Conservation (phyloP, 2,797 vertebrate genomes). For the Lophotriccus pileatus region DNA sequence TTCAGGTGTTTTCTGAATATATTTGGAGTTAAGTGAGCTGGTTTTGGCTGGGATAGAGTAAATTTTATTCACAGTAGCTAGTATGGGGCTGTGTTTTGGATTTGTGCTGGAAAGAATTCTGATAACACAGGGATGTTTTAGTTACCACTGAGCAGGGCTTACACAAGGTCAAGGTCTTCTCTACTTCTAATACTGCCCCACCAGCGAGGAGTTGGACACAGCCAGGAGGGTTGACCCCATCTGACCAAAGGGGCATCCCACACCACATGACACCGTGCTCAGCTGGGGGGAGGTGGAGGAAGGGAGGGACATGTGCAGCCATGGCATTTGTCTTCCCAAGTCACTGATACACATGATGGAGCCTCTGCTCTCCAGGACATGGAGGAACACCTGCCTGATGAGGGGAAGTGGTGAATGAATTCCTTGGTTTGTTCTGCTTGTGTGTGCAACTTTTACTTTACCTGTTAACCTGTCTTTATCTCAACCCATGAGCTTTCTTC, state of each 20-base stretch:
- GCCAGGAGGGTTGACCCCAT: background rate
- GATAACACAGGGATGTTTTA: background rate
- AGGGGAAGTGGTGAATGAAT: background rate
- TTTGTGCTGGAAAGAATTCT: background rate
- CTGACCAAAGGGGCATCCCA: background rate
- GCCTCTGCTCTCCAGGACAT: background rate
- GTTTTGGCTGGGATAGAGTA: background rate
- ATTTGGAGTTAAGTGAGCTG: background rate
- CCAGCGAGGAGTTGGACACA: background rate
- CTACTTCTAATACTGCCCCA: background rate
- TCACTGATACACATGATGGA: background rate
- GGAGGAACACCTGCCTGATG: background rate
- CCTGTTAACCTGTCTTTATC: background rate
- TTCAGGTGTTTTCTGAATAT: background rate
- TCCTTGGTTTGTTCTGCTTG: background rate
- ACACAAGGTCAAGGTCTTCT: background rate
- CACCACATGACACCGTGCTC: accelerated
- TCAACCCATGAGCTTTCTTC: background rate
- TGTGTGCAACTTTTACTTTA: background rate
- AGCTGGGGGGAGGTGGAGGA: background rate
- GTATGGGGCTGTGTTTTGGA: background rate
- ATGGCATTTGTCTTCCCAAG: background rate
- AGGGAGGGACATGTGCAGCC: background rate
- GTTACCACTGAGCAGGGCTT: background rate
- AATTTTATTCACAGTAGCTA: background rate